Conservation (phyloP, 2,888 invertebrate genomes). For the Tenodera sinensis region DNA sequence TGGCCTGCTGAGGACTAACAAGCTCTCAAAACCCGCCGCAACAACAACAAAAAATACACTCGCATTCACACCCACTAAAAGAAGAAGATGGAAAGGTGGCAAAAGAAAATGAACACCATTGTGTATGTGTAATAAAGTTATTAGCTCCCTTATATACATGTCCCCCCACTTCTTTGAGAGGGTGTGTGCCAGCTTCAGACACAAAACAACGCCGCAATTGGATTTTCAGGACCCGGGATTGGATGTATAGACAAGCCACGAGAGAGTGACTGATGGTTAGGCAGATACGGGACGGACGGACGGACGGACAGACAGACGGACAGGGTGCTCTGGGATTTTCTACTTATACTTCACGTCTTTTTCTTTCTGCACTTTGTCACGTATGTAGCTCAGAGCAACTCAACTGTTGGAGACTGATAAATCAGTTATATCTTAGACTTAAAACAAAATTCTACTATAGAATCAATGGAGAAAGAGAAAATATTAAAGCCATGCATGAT, state of each 20-base stretch:
- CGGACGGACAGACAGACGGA: too few relatives aligned
- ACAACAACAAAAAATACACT: not conserved
- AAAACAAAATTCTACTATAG: too few relatives aligned
- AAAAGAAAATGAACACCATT: not conserved
- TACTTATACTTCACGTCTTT: not conserved
- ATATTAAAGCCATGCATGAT: too few relatives aligned
- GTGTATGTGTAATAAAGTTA: not conserved
- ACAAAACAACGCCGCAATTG: constrained; percentile 19
- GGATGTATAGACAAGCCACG: not conserved
- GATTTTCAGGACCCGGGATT: constrained; percentile 18
- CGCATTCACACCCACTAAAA: not conserved
- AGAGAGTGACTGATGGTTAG: not conserved
- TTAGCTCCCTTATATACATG: not conserved
- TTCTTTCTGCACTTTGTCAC: not conserved
- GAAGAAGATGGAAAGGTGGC: not conserved
- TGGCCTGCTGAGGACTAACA: constrained; percentile 1
- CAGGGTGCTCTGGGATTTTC: not conserved
- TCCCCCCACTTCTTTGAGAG: not conserved
- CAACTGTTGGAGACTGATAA: too few relatives aligned
- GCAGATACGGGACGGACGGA: not conserved
- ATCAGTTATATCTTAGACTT: too few relatives aligned
- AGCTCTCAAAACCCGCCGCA: not conserved
- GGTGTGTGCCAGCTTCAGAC: not conserved
- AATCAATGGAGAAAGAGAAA: too few relatives aligned
- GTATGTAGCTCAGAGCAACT: not conserved